These are phyloP conservation scores for Apis dorsata DNA, from an alignment of 1,140 invertebrate species.

Conservation along the genomic window DNA sequence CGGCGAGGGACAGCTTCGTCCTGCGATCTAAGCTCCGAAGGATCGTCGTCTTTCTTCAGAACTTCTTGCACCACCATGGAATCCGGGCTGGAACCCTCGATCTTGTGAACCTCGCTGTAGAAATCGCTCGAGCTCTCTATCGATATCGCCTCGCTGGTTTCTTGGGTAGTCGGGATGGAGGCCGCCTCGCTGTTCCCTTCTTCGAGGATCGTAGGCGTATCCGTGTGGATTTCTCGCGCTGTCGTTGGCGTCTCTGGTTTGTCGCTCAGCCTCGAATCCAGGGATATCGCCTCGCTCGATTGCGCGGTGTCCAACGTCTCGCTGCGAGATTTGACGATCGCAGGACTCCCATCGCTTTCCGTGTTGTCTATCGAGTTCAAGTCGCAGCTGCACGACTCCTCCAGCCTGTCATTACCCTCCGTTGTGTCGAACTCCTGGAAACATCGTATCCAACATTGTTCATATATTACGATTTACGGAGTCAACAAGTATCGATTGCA, in stretches of 20 bases:
- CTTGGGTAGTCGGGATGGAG: conserved; percentile 71
- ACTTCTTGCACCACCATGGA: conserved; percentile 65
- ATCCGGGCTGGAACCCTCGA: conserved; percentile 69
- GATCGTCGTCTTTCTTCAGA: conserved; percentile 63
- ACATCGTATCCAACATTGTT: not conserved
- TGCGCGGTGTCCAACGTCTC: conserved; percentile 73
- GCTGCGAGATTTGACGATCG: conserved; percentile 77
- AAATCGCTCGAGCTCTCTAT: conserved; percentile 77
- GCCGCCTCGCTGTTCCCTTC: conserved; percentile 68
- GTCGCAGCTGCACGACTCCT: conserved; percentile 81
- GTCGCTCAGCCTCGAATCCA: conserved; percentile 80
- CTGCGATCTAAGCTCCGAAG: conserved; percentile 14
- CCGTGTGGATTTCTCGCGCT: conserved; percentile 67
- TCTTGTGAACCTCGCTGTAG: conserved; percentile 78
- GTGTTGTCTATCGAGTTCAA: conserved; percentile 80
- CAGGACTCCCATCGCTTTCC: conserved; percentile 81
- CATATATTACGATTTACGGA: too few relatives aligned
- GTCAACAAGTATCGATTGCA: too few relatives aligned
- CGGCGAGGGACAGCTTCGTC: conserved; percentile 9
- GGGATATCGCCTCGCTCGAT: conserved; percentile 80
- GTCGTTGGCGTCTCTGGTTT: conserved; percentile 71
- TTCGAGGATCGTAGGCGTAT: conserved; percentile 73
- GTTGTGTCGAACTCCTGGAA: conserved; percentile 74
- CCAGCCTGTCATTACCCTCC: conserved; percentile 74
- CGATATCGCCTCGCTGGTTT: conserved; percentile 74